phyloP scores from a whole-genome alignment of 1,140 invertebrate genomes.

The Oryzaephilus surinamensis region DNA sequence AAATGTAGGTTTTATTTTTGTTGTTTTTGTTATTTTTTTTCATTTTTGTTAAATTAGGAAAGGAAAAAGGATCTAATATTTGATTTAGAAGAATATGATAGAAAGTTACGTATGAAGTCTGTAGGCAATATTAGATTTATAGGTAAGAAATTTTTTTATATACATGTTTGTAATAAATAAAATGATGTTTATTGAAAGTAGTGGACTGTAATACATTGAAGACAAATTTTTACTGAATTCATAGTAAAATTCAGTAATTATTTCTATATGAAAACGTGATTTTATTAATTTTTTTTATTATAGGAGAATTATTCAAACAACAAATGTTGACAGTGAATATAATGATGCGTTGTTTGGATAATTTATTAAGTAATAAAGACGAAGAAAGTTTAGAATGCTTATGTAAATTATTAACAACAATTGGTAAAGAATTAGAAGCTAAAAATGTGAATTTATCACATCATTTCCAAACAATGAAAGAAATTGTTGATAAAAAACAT shows the following conservation, averaged over 20 bases:
- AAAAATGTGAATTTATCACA: conserved; percentile 29
- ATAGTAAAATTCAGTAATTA: neutral
- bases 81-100: conserved; percentile 62
- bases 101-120: conserved; percentile 65
- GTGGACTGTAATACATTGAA: conserved; percentile 18
- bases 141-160: conserved; percentile 29
- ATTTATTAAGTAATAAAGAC: conserved; percentile 65
- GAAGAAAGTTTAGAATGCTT: conserved; percentile 90
- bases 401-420: conserved; percentile 82
- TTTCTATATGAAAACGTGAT: neutral
- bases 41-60: conserved; percentile 38
- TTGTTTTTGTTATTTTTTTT: conserved; percentile 5
- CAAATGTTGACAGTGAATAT: conserved; percentile 82
- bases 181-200: conserved; percentile 23
- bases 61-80: conserved; percentile 62
- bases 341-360: conserved; percentile 76
- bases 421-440: conserved; percentile 78
- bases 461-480: conserved; percentile 30
- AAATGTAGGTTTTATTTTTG: conserved; percentile 11
- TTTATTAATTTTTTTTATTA: conserved; percentile 49
- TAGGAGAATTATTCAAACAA: conserved; percentile 85
- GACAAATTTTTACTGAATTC: conserved; percentile 12
- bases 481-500: conserved; percentile 30
- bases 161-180: conserved; percentile 5
- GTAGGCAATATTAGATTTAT: conserved; percentile 79